Conservation (phyloP, 1,140 invertebrate genomes). For the Eumaeus atala region DNA sequence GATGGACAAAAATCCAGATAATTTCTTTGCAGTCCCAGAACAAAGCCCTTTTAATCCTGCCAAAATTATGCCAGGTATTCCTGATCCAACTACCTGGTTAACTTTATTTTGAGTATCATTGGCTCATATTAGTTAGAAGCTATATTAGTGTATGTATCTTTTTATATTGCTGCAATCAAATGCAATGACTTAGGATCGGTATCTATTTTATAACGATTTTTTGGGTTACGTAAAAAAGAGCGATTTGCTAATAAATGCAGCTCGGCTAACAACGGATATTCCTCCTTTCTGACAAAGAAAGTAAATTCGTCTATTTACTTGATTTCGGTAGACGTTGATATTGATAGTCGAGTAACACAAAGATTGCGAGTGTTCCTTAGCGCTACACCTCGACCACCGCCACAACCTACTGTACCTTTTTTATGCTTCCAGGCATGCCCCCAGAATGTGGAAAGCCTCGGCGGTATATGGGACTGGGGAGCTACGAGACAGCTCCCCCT, state of each 20-base stretch:
- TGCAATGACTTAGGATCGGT: slow-evolving; percentile 13
- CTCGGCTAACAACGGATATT: slow-evolving; percentile 7
- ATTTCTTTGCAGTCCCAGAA: slow-evolving; percentile 91
- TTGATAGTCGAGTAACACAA: slow-evolving; percentile 19
- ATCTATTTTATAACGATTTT: slow-evolving; percentile 17
- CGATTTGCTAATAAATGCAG: slow-evolving; percentile 24
- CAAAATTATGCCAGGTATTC: slow-evolving; percentile 88
- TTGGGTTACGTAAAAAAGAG: slow-evolving; percentile 17
- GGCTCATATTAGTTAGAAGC: too few relatives aligned
- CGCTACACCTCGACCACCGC: slow-evolving; percentile 12
- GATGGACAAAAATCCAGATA: slow-evolving; percentile 85
- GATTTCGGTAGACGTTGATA: slow-evolving; percentile 16
- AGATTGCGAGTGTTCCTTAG: slow-evolving; percentile 12
- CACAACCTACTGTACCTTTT: not conserved
- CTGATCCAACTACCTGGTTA: slow-evolving; percentile 85
- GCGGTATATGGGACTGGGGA: too few relatives aligned
- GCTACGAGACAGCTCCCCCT: too few relatives aligned
- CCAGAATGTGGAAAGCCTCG: too few relatives aligned
- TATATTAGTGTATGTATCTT: too few relatives aligned
- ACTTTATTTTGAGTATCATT: too few relatives aligned
- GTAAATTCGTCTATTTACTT: slow-evolving; percentile 18
- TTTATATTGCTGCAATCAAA: slow-evolving; percentile 60
- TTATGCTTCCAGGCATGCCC: too few relatives aligned
- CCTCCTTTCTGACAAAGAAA: slow-evolving; percentile 22
- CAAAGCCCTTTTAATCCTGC: slow-evolving; percentile 89